Evolutionary conservation across 1,140 invertebrate genomes (phyloP).

Genomic region (Phocides pigmalion): DNA sequence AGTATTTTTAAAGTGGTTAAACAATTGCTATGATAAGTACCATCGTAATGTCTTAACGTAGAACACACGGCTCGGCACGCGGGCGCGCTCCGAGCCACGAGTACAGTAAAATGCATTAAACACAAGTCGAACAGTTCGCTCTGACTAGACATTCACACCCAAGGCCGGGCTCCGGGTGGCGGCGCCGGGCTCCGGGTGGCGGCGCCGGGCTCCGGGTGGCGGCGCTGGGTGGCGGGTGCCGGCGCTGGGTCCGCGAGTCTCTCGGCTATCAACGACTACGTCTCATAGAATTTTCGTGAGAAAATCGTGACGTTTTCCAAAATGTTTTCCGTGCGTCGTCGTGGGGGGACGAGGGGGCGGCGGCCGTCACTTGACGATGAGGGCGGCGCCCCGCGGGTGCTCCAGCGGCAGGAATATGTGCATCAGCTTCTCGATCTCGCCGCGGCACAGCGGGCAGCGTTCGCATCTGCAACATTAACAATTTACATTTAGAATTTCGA

Average conservation of each 20-base stretch:
- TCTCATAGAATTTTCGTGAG: conserved; percentile 29
- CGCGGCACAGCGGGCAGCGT: conserved; percentile 90
- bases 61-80: background rate
- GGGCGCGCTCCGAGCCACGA: background rate
- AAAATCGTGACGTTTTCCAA: conserved; percentile 40
- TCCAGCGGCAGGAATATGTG: conserved; percentile 89
- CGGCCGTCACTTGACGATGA: conserved; percentile 65
- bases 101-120: background rate
- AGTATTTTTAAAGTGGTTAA: conserved; percentile 13
- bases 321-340: conserved; percentile 35
- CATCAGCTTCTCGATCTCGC: conserved; percentile 88
- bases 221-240: too few relatives aligned
- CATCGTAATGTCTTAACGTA: background rate
- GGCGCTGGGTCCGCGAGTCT: background rate
- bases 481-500: too few relatives aligned
- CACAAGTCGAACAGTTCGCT: conserved; percentile 31
- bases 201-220: too few relatives aligned
- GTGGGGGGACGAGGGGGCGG: conserved; percentile 14
- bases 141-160: conserved; percentile 74
- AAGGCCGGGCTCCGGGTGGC: too few relatives aligned
- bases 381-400: conserved; percentile 66
- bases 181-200: too few relatives aligned
- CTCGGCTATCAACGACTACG: conserved; percentile 14
- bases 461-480: conserved; percentile 84
- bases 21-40: conserved; percentile 12